A percentile compares a stretch with the other conserved stretches of the same genome.
Evolutionary conservation across 2,888 invertebrate species (phyloP).

Genomic region (Ichneumon xanthorius): DNA sequence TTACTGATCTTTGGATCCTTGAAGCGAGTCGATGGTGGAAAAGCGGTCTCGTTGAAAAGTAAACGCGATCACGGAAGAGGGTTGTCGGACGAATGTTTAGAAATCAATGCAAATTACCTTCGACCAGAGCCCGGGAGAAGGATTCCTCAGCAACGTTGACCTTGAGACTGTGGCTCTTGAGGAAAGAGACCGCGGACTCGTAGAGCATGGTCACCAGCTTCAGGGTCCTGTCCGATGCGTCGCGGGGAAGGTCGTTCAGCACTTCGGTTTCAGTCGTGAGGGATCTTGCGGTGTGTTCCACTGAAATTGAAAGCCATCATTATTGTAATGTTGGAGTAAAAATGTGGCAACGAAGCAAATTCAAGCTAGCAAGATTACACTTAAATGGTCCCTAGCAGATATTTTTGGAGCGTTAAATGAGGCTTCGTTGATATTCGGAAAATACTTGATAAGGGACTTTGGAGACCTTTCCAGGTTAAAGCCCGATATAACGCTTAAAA

Average conservation of each 20-base stretch:
- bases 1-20: conserved; percentile 16
- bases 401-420: neutral
- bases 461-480: neutral
- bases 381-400: neutral
- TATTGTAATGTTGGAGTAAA: neutral
- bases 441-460: neutral
- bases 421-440: neutral
- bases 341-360: no score
- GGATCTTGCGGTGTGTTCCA: conserved; percentile 80
- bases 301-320: conserved; percentile 70
- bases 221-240: conserved; percentile 86
- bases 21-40: neutral
- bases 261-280: conserved; percentile 85
- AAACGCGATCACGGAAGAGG: conserved; percentile 18
- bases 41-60: conserved; percentile 6
- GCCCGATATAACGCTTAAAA: no score
- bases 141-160: conserved; percentile 90
- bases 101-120: conserved; percentile 86
- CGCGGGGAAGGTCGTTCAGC: conserved; percentile 86
- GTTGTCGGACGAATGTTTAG: neutral
- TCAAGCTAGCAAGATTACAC: no score
- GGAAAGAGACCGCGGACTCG: conserved; percentile 86
- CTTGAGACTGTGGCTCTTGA: conserved; percentile 88
- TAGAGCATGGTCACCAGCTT: conserved; percentile 87
- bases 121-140: conserved; percentile 90